Evolutionary conservation across 2,888 invertebrate genomes (phyloP), one percentile per base, ranked within the genome.

Genomic region (Eubasilissa splendida): DNA sequence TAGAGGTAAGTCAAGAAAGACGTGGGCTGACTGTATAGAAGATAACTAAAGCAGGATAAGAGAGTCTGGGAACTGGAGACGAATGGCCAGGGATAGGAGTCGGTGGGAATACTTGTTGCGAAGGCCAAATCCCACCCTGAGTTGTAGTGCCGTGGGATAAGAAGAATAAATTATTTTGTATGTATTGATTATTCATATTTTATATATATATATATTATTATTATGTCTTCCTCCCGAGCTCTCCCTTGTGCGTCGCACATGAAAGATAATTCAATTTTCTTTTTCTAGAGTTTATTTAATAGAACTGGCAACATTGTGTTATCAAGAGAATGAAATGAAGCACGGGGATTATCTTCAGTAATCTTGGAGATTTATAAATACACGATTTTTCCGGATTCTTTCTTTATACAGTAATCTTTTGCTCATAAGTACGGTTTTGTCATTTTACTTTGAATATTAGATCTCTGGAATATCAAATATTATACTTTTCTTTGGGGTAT

Each of bases 231-330:
- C 4, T 63, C 10, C 10, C 4, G 33, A 63, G 12, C 31, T 60
- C 22, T 14, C 60, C 14, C 60, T 14, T 60, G n/a, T 60, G 60
- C 60, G n/a, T 11, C 60, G 14, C 22, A 60, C 53, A 22, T 0
- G 22, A 5, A 54, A 70, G 52, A 14, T 50, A 68, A 68, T 52
- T 52, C 53, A 54, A 70, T 70, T 70, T 52, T 53, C 70, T 52
- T 10, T 22, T 53, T 52, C 70, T 53, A 2, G 52, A n/a, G 53
- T 22, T 50, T 68, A 53, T 68, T 53, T 11, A 70, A 70, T 70
- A 3, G 70, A 70, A 70, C 22, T 11, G 70, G 22, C 12, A 14
- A 60, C 60, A 60, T 53, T 54, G n/a, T 22, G 53, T 52, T 54
- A 53, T 70, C 54, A 10, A 54, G 22, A 12, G 22, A 22, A 50